phyloP scores from a whole-genome alignment of 2,113 vertebrate genomes.

The Poeciliopsis occidentalis region DNA sequence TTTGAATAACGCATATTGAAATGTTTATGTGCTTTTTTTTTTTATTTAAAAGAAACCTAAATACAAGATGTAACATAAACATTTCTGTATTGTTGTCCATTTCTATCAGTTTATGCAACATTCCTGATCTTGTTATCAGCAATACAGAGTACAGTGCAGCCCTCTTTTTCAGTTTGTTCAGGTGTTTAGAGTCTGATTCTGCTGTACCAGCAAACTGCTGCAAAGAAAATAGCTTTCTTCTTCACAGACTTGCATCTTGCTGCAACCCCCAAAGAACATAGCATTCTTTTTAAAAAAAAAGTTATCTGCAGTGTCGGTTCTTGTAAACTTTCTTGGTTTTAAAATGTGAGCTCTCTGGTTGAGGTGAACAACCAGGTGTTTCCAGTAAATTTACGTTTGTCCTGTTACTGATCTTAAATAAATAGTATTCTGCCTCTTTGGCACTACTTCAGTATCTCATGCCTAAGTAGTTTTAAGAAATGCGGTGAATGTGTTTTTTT shows the following conservation, averaged over 20 bases:
- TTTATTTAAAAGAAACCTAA: no score
- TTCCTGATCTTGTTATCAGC: background rate
- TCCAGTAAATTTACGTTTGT: no score
- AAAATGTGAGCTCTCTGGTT: background rate
- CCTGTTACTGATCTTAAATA: no score
- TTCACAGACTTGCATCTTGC: background rate
- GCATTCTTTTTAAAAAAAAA: background rate
- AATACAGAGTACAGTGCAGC: background rate
- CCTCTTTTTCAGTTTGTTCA: background rate
- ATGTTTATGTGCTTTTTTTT: no score
- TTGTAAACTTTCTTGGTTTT: background rate
- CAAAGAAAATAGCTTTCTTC: background rate
- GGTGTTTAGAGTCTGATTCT: background rate
- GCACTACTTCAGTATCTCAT: no score
- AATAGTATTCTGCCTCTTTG: no score
- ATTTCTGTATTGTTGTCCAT: background rate
- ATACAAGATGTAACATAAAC: no score
- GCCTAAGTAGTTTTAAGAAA: no score
- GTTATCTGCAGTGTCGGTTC: background rate
- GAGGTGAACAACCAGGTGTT: no score
- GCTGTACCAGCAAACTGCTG: background rate
- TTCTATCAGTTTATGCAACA: background rate
- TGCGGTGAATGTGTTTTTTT: no score
- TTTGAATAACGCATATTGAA: no score
- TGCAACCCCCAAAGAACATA: background rate